phyloP scores from a whole-genome alignment of 2,888 invertebrate genomes.

The Erebia ligea region DNA sequence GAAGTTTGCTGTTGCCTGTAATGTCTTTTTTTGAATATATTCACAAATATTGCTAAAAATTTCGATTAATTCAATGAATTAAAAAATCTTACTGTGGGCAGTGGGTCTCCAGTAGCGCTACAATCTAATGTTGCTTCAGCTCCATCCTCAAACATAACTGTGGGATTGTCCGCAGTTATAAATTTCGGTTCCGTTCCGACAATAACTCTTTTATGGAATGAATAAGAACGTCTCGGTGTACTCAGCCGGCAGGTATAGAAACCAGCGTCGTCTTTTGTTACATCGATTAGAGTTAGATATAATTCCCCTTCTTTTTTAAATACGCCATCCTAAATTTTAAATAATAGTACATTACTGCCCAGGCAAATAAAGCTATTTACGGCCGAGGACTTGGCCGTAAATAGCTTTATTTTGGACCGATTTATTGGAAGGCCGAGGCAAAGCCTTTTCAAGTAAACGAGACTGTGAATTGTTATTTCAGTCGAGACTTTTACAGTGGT shows the following conservation, averaged over 20 bases:
- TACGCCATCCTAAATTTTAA: constrained; percentile 18
- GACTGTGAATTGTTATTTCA: too few species aligned
- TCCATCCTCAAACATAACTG: constrained; percentile 20
- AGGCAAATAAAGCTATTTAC: too few species aligned
- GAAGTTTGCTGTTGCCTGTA: too few species aligned
- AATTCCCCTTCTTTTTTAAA: constrained; percentile 19
- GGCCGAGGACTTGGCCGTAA: too few species aligned
- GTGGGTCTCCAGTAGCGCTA: constrained; percentile 25
- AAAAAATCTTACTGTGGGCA: constrained; percentile 22
- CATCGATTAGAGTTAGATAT: constrained; percentile 7
- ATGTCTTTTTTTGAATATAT: too few species aligned
- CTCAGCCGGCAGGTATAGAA: constrained; percentile 27
- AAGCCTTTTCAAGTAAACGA: too few species aligned
- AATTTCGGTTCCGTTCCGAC: constrained; percentile 26
- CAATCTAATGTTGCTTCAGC: constrained; percentile 24
- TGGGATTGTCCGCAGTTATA: neutral
- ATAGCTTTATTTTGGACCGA: too few species aligned
- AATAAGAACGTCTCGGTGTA: constrained; percentile 8
- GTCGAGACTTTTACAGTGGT: too few species aligned
- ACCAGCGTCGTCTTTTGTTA: constrained; percentile 16
- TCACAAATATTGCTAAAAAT: too few species aligned
- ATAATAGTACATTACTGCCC: neutral
- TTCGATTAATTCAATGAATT: too few species aligned
- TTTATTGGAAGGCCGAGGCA: too few species aligned
- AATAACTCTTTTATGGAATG: constrained; percentile 13